Base-by-base conservation (phyloP, 2,797 vertebrate genomes). In the Brachyrhaphis roseni region DNA sequence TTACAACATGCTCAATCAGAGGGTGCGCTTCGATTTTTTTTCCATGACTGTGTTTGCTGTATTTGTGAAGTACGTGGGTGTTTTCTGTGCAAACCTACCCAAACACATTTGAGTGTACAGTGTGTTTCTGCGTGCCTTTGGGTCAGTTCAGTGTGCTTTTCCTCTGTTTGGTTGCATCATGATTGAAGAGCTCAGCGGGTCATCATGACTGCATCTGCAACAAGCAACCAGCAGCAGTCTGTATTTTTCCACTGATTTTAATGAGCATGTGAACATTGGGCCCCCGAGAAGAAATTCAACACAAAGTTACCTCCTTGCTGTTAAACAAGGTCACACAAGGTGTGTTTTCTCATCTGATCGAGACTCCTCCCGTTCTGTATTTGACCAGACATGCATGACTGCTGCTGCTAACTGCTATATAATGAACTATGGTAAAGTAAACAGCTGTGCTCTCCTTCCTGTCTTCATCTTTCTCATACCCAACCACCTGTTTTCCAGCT, bases 181-280 rank as follows among this genome's bases (percentile, higher is more conserved):
- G 83, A 91, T 85, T 82, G 85, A 80, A 87, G 79, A 64, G 55
- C 86, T 85, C 89, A 76, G 80, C 11, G 3, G 90, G 88, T 91
- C 91, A 91, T 83, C 47, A 16, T 8, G 75, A 78, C 84, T 74
- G 72, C 39, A 53, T 89, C 82, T 81, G 80, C 36, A 74, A 73
- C 86, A 90, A 90, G 86, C 90, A 90, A 85, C 82, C 57, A 82
- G 62, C 80, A 77, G 76, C 82, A 75, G 66, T 46, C 77, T 82
- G 90, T 91, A 89, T 55, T 93, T 93, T 93, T 91, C 92, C 92
- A 89, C 86, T 88, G 86, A 87, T 91, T 92, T 83, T 83, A 88
- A 86, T 80, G 74, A 89, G 78, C 80, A 77, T 20, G 43, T 70
- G 72, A 77, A 55, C 53, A 75, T 66, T 0, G 47, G 45, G 39